Evolutionary conservation across 2,888 invertebrate genomes (phyloP).

Genomic region (Eilema caniola): DNA sequence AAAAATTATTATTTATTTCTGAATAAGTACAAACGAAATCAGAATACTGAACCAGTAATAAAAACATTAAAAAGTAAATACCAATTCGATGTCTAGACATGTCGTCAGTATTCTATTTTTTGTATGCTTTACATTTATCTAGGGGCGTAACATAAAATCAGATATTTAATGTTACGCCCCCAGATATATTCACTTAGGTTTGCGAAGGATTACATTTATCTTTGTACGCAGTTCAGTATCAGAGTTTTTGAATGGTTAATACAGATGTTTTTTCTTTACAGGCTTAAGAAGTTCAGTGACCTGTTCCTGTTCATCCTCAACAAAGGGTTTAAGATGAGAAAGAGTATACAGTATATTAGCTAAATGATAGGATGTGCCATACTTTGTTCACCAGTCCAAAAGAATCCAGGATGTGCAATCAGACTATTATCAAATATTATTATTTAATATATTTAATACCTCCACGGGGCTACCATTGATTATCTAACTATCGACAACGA

Average conservation of each 20-base stretch:
- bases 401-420: too few species aligned
- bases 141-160: too few species aligned
- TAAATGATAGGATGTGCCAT: not conserved
- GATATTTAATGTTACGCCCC: too few species aligned
- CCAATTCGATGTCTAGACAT: not conserved
- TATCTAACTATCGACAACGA: too few species aligned
- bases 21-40: not conserved
- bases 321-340: not conserved
- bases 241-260: not conserved
- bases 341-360: too few species aligned
- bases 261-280: not conserved
- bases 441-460: too few species aligned
- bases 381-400: too few species aligned
- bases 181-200: too few species aligned
- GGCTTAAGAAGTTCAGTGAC: not conserved
- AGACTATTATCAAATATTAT: too few species aligned
- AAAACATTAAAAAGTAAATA: not conserved
- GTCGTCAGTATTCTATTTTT: not conserved
- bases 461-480: too few species aligned
- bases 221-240: not conserved
- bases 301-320: not conserved
- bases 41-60: not conserved
- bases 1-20: too few species aligned
- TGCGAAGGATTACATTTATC: not conserved
- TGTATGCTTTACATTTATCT: too few species aligned